Conservation (phyloP, 2,113 vertebrate genomes). For the Cyphomyrus discorhynchus region DNA sequence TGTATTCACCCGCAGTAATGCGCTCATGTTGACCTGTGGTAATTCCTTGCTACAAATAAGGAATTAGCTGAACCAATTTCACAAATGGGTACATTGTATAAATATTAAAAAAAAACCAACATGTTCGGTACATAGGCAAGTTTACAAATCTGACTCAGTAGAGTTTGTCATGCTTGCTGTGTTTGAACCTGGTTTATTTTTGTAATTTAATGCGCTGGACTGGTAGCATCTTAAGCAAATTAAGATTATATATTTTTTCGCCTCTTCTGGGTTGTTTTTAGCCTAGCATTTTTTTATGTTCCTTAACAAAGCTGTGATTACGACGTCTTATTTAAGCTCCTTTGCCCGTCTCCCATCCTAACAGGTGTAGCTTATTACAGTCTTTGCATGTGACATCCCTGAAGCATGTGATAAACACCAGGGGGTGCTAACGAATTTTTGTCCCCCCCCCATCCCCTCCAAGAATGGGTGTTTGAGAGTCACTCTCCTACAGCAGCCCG, state of each 20-base stretch:
- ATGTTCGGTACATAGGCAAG: neutral
- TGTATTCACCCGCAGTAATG: neutral
- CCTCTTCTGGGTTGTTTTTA: neutral
- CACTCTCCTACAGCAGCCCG: conserved; percentile 66
- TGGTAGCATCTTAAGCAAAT: neutral
- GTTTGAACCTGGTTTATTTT: conserved; percentile 2
- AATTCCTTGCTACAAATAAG: neutral
- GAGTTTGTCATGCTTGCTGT: neutral
- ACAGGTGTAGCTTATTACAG: conserved; percentile 22
- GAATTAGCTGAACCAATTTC: conserved; percentile 4
- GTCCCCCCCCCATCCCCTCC: conserved; percentile 39
- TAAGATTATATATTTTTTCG: neutral
- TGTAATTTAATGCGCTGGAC: neutral
- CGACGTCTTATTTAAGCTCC: conserved; percentile 20
- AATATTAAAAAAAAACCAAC: neutral
- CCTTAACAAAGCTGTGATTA: neutral
- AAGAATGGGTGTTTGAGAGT: conserved; percentile 61
- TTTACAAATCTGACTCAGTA: neutral
- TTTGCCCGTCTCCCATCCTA: conserved; percentile 29
- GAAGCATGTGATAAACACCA: conserved; percentile 40
- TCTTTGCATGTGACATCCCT: conserved; percentile 33
- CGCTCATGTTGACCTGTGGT: neutral
- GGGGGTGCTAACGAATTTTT: conserved; percentile 42
- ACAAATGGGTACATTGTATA: neutral
- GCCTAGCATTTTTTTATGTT: neutral